Evolutionary conservation across 2,888 invertebrate genomes (phyloP).

Genomic region (Limnephilus lunatus): DNA sequence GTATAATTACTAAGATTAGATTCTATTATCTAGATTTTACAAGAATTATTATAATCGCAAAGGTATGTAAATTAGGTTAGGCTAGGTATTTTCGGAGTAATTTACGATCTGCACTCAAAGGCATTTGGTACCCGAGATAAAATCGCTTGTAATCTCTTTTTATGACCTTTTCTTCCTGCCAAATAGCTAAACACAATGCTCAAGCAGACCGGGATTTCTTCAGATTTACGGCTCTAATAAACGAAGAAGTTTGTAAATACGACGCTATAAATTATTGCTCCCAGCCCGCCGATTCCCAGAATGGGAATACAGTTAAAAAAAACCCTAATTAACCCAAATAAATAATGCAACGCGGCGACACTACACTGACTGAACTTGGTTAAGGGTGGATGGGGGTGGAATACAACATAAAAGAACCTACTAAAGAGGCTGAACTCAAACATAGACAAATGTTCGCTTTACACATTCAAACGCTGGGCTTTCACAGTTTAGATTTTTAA

Average conservation of each 20-base stretch:
- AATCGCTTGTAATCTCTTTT: not conserved
- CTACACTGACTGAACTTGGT: not conserved
- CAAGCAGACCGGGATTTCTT: not conserved
- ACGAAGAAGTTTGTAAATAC: conserved; percentile 59
- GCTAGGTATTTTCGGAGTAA: not conserved
- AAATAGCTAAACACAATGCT: not conserved
- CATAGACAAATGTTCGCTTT: not conserved
- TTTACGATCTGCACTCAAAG: not conserved
- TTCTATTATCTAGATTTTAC: not conserved
- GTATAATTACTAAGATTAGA: not conserved
- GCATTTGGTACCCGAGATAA: not conserved
- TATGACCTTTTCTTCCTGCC: conserved; percentile 5
- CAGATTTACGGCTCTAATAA: conserved; percentile 61
- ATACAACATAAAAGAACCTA: not conserved
- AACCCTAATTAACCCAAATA: conserved; percentile 62
- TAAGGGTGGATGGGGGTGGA: not conserved
- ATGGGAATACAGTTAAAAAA: conserved; percentile 51
- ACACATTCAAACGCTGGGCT: no score
- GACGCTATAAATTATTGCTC: conserved; percentile 60
- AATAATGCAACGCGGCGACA: conserved; percentile 56
- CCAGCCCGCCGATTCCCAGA: conserved; percentile 33
- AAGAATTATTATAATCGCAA: not conserved
- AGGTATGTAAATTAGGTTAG: not conserved
- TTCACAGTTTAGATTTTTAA: no score
- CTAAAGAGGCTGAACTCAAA: not conserved